Conservation (phyloP, 2,888 invertebrate genomes). For the Itoplectis maculator region DNA sequence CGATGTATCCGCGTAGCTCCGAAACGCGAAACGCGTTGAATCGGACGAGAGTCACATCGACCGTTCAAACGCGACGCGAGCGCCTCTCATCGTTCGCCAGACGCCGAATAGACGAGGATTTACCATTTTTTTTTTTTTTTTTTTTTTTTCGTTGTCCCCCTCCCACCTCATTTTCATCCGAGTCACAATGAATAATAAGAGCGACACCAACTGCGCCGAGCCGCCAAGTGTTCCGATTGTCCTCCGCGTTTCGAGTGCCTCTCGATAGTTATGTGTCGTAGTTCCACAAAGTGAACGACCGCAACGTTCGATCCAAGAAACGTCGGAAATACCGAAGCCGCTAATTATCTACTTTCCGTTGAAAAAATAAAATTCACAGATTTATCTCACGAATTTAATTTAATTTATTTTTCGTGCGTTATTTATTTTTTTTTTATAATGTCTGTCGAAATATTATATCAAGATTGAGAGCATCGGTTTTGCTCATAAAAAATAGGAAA, state of each 20-base stretch:
- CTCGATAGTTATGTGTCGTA: background rate
- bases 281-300: background rate
- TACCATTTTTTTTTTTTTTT: conserved; percentile 20
- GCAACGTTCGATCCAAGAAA: background rate
- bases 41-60: conserved; percentile 25
- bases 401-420: no score
- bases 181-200: conserved; percentile 36
- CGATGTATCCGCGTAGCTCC: background rate
- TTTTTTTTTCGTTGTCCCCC: no score
- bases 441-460: no score
- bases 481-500: no score
- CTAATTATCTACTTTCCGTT: background rate
- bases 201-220: conserved; percentile 42
- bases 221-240: conserved; percentile 44
- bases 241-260: background rate
- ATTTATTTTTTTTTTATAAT: no score
- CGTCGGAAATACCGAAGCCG: background rate
- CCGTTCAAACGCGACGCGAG: conserved; percentile 3
- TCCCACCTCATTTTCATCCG: conserved; percentile 3
- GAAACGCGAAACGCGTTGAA: conserved; percentile 4
- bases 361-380: background rate
- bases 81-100: background rate
- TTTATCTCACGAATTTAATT: background rate
- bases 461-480: no score
- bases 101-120: conserved; percentile 27